Percentiles rank a stretch among this genome's conserved stretches.
Evolutionary conservation across 2,888 invertebrate genomes (phyloP).

Genomic region (Brenthis daphne): DNA sequence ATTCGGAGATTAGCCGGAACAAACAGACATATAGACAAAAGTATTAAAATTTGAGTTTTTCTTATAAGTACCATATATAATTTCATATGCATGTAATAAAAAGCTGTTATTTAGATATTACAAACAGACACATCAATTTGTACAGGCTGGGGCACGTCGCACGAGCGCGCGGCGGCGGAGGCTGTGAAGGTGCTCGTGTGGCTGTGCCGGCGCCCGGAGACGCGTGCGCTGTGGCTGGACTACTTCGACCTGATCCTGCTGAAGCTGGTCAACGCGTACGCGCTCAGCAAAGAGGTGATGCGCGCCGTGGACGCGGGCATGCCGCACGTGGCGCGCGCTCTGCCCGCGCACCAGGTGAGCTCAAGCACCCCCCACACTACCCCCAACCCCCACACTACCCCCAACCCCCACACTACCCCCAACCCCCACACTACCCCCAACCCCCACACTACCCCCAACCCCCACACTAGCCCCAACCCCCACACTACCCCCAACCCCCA

Average conservation of each 20-base stretch:
- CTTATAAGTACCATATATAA: not conserved
- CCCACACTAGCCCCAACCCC: too few relatives aligned
- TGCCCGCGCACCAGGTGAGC: slow-evolving; percentile 85
- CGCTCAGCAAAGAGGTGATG: slow-evolving; percentile 87
- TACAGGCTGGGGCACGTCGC: slow-evolving; percentile 72
- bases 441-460: too few relatives aligned
- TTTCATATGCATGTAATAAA: too few relatives aligned
- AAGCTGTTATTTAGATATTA: too few relatives aligned
- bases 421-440: too few relatives aligned
- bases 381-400: too few relatives aligned
- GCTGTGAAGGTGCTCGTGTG: slow-evolving; percentile 92
- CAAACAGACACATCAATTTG: not conserved
- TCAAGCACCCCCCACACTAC: too few relatives aligned
- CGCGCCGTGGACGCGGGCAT: slow-evolving; percentile 93
- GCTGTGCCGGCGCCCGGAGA: slow-evolving; percentile 89
- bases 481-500: too few relatives aligned
- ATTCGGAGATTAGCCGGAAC: too few relatives aligned
- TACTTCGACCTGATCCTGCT: slow-evolving; percentile 96
- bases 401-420: too few relatives aligned
- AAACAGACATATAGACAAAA: too few relatives aligned
- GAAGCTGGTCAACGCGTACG: slow-evolving; percentile 93
- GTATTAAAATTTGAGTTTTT: too few relatives aligned
- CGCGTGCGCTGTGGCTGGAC: slow-evolving; percentile 90
- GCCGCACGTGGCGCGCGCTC: slow-evolving; percentile 87
- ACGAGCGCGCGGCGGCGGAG: slow-evolving; percentile 86